A percentile compares a stretch with the other conserved stretches of the same genome.
phyloP scores from a whole-genome alignment of 2,888 invertebrate genomes.

The Stenolophus ochropezus region DNA sequence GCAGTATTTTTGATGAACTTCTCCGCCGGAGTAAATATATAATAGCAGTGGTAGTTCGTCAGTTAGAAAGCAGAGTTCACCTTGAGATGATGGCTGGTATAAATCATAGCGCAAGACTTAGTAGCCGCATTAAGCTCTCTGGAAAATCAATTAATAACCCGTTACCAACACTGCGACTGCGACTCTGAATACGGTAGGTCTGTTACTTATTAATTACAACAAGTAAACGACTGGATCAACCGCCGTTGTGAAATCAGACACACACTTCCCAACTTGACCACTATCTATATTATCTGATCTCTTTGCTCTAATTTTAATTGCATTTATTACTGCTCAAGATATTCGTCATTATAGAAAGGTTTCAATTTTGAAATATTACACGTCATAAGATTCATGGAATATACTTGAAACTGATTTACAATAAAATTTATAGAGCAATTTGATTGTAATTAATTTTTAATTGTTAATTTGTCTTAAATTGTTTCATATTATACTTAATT shows the following conservation, averaged over 20 bases:
- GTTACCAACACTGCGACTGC: conserved; percentile 44
- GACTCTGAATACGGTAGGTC: conserved; percentile 52
- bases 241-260: not conserved
- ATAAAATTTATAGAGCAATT: no score
- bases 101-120: conserved; percentile 30
- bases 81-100: conserved; percentile 22
- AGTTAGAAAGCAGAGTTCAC: conserved; percentile 36
- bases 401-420: no score
- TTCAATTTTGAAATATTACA: no score
- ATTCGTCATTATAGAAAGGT: no score
- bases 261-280: not conserved
- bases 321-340: no score
- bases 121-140: conserved; percentile 53
- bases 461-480: no score
- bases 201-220: conserved; percentile 57
- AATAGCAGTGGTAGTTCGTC: not conserved
- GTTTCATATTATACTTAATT: no score
- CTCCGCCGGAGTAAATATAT: not conserved
- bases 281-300: not conserved
- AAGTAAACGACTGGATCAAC: conserved; percentile 39
- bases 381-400: no score
- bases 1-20: not conserved
- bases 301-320: not conserved
- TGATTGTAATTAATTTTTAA: no score
- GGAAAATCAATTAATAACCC: conserved; percentile 58